Evolutionary conservation across 2,113 vertebrate species (phyloP).

Genomic region (Stigmatopora argus): DNA sequence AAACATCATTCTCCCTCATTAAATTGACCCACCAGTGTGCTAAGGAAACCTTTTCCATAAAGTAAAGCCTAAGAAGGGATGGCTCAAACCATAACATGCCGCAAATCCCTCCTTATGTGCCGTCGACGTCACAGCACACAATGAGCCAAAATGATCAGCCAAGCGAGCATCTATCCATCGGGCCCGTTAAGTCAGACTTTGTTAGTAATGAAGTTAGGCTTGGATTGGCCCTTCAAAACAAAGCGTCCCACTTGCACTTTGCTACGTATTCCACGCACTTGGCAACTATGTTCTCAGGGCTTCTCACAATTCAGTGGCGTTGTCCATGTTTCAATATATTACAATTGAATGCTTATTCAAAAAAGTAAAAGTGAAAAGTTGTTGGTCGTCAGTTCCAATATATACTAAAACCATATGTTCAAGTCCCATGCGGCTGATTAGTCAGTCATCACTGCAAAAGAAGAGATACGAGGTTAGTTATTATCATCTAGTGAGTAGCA

Average conservation of each 20-base stretch:
- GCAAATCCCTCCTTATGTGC: conserved; percentile 53
- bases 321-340: conserved; percentile 82
- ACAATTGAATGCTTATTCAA: conserved; percentile 75
- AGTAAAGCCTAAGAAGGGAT: conserved; percentile 37
- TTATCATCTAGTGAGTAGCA: conserved; percentile 8
- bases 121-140: conserved; percentile 44
- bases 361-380: conserved; percentile 72
- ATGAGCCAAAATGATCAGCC: conserved; percentile 30
- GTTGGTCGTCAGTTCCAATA: conserved; percentile 73
- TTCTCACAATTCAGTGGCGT: conserved; percentile 43
- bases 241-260: conserved; percentile 25
- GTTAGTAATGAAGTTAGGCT: conserved; percentile 49
- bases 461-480: conserved; percentile 39
- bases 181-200: conserved; percentile 37
- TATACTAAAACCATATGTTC: conserved; percentile 85
- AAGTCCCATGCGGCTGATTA: conserved; percentile 76
- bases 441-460: conserved; percentile 82
- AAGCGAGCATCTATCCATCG: conserved; percentile 34
- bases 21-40: conserved; percentile 9
- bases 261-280: conserved; percentile 15
- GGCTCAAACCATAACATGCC: conserved; percentile 25
- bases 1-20: not conserved
- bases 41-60: conserved; percentile 24
- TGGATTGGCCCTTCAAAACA: conserved; percentile 45
- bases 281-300: conserved; percentile 30